Evolutionary conservation across 1,140 invertebrate species (phyloP), one percentile per base, ranked within the genome.

Genomic region (Eueides isabella): DNA sequence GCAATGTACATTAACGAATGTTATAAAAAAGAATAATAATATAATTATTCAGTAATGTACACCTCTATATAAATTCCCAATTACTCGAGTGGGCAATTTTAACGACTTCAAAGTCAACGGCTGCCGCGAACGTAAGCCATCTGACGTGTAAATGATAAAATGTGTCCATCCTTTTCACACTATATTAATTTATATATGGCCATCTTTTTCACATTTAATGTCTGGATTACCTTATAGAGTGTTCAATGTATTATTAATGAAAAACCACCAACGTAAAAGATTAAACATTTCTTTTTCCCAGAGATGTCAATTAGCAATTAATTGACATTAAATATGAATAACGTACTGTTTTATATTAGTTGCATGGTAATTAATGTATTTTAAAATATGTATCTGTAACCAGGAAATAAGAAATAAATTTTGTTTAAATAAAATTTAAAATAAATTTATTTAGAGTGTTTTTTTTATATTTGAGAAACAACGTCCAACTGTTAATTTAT

Each of bases 101-200:
- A 80, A 77, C 67, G 61, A 74, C 76, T 80, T 82, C 79, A 84
- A 84, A 86, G 82, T 85, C 79, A 82, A 75, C 67, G 48, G 71
- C 67, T 74, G 71, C 12, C 48, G 78, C 75, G 75, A 82, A 85
- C 78, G 76, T 80, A 79, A 81, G 79, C 79, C 78, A 86, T 79
- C 77, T 85, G 81, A 87, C 84, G 86, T 84, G 86, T 86, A 83
- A 88, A 88, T 88, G 82, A 86, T 84, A 78, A 83, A 68, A 23
- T 48, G 31, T 55, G 30, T 38, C 67, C 64, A 4, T 85, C 78
- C 75, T 77, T 74, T 73, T 85, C 78, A 12, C 62, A 12, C 48
- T 26, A 12, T 55, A 55, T 55, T 55, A 55, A 55, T 55, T 55
- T 55, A 55, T 55, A 9, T 55, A 55, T 55, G 26, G 48, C 48